Percentiles rank a stretch among this genome's conserved stretches.
phyloP scores from a whole-genome alignment of 2,113 vertebrate species.

The Helogale parvula region DNA sequence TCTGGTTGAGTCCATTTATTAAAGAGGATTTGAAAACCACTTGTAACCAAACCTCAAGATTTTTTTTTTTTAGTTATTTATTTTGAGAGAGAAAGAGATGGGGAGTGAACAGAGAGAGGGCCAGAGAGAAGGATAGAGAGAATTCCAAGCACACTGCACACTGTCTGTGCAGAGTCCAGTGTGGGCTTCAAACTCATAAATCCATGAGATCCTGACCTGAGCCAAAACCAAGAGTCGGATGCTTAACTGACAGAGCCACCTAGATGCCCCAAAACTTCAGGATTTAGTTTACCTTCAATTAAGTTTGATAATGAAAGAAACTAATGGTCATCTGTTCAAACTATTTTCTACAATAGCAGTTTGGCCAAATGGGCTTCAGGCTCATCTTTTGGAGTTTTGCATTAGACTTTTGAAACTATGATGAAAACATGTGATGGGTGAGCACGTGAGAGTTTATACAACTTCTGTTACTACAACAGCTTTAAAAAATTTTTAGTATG shows the following conservation, averaged over 20 bases:
- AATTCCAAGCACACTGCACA: too few species aligned
- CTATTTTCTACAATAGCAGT: background rate
- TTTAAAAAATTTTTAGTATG: background rate
- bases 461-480: background rate
- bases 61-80: background rate
- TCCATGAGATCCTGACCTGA: too few species aligned
- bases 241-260: too few species aligned
- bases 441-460: background rate
- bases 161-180: too few species aligned
- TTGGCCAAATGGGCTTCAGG: background rate
- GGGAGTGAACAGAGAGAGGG: too few species aligned
- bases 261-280: background rate
- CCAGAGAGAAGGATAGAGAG: too few species aligned
- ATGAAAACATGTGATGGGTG: background rate
- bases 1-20: background rate
- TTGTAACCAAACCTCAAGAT: background rate
- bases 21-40: slow-evolving; percentile 15
- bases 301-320: background rate
- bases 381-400: background rate
- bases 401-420: background rate
- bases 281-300: background rate
- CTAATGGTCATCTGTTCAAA: background rate
- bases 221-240: too few species aligned
- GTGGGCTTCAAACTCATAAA: too few species aligned
- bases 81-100: too few species aligned